Evolutionary conservation across 2,888 invertebrate species (phyloP), one percentile per base, ranked within the genome.

Genomic region (Mystacides longicornis): DNA sequence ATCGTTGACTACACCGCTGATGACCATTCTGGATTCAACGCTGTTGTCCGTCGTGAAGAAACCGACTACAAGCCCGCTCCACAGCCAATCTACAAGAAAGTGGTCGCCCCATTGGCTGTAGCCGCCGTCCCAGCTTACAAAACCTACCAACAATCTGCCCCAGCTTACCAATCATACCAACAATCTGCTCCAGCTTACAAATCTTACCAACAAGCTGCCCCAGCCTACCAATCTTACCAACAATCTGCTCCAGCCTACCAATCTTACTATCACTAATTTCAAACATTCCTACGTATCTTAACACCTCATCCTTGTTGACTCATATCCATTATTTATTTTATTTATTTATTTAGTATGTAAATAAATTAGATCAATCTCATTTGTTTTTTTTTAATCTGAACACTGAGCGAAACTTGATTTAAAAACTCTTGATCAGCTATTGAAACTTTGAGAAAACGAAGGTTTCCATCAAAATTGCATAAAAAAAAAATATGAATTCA

Each of bases 1-100:
- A 70, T 75, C 59, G 76, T 77, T 4, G 74, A 75, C 56, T 76
- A 76, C 69, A 71, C 73, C 63, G 65, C 75, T 19, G 75, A 75
- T 65, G 67, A 69, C 49, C 69, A 65, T 56, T 64, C 71, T 64
- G 77, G 77, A 45, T 77, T 76, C 70, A 75, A 73, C 67, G 76
- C 77, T 31, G 64, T 67, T 55, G 76, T 76, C 18, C 71, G 71
- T 27, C 74, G 56, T 22, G 55, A 77, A 62, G 67, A 63, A 27
- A 31, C 47, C 54, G 56, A 45, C 48, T 56, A 61, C 60, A 49
- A 51, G 2, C 23, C 23, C 31, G 48, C 48, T 27, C 23, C 23
- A 51, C 57, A 54, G 47, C 55, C 57, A 43, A 23, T 56, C 27
- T 21, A 49, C 16, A 20, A 22, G 45, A 56, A 49, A 22, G 52